Base-by-base conservation (phyloP, 2,113 vertebrate genomes). In the Leucosticte australis region DNA sequence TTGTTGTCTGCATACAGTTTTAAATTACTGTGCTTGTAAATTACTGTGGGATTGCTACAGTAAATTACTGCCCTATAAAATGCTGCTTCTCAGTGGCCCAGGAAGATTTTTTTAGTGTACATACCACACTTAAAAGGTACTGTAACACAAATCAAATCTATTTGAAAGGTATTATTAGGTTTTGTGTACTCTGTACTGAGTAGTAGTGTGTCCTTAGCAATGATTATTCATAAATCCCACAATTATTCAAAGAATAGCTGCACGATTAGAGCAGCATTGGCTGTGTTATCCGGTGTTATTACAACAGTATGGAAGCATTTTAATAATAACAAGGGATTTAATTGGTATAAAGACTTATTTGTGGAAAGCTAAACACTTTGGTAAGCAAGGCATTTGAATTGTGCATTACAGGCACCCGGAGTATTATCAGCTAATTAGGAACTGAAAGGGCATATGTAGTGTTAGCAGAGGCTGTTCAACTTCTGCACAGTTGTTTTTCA, bases 261-360 rank as follows among this genome's bases (percentile, higher is more conserved):
- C 78, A 37, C 97, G 69, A 97, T 97, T 97, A 97, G 85, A 95
- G 89, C 89, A 55, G 65, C 86, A 89, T 56, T 97, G 86, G 50
- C 83, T 89, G 88, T 91, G 95, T 95, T 97, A 97, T 97, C 96
- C 79, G 78, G 69, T 95, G 62, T 93, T 97, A 96, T 94, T 98
- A 97, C 96, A 97, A 94, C 47, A 93, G 81, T 92, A 76, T 78
- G 82, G 70, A 94, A 95, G 63, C 71, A 83, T 97, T 97, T 96
- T 98, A 92, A 97, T 97, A 96, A 94, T 91, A 96, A 79, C 82
- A 96, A 96, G 81, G 84, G 95, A 95, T 96, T 96, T 98, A 97
- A 97, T 95, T 98, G 93, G 83, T 68, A 17, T 24, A 41, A 92
- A 95, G 91, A 96, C 91, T 96, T 98, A 96, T 96, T 97, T 97